Evolutionary conservation across 2,113 vertebrate species (phyloP).

Genomic region (Azemiops feae): DNA sequence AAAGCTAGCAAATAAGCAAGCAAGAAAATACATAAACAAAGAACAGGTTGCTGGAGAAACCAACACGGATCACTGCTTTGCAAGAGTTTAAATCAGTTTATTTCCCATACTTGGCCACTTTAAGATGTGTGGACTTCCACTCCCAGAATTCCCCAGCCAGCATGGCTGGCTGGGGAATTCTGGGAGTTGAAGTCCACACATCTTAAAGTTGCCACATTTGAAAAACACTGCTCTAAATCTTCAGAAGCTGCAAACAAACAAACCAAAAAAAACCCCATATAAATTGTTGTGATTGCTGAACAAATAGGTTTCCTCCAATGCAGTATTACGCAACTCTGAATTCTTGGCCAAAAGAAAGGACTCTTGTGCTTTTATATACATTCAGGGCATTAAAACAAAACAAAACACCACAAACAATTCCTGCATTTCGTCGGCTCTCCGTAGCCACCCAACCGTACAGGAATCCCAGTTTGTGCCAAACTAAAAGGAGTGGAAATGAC

Average conservation of each 20-base stretch:
- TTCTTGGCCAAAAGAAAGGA: not conserved
- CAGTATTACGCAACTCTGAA: not conserved
- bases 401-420: not conserved
- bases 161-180: no score
- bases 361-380: not conserved
- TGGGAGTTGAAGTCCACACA: not conserved
- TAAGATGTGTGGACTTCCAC: not conserved
- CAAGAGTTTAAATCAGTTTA: not conserved
- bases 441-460: not conserved
- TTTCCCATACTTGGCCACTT: not conserved
- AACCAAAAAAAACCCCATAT: not conserved
- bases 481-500: not conserved
- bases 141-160: no score
- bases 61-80: not conserved
- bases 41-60: not conserved
- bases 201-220: no score
- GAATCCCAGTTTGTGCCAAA: not conserved
- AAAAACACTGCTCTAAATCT: not conserved
- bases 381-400: not conserved
- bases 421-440: not conserved
- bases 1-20: not conserved
- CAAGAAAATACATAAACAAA: not conserved
- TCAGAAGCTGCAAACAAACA: not conserved
- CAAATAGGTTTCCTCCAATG: not conserved
- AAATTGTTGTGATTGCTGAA: not conserved